Evolutionary conservation across 2,888 invertebrate species (phyloP).

Genomic region (Rhagonycha fulva): DNA sequence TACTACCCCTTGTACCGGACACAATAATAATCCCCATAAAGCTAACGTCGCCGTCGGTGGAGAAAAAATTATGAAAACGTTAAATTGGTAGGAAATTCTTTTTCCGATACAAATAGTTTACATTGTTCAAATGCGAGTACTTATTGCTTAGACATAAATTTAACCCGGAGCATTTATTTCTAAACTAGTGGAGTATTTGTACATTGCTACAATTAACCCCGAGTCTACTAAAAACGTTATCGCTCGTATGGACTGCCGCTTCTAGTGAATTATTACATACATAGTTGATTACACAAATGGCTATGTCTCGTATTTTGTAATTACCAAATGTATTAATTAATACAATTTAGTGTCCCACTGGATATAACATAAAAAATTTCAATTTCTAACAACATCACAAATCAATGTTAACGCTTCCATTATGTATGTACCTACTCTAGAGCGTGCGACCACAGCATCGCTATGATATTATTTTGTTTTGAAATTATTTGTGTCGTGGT

Average conservation of each 20-base stretch:
- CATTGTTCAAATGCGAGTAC: slow-evolving; percentile 1
- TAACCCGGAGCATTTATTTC: slow-evolving; percentile 11
- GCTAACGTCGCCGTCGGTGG: not conserved
- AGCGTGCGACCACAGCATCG: not conserved
- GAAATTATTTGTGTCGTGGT: too few species aligned
- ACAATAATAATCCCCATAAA: not conserved
- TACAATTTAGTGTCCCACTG: slow-evolving; percentile 29
- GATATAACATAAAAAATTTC: slow-evolving; percentile 2
- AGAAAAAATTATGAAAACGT: not conserved
- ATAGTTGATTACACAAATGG: slow-evolving; percentile 43
- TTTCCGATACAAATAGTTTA: not conserved
- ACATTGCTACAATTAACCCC: slow-evolving; percentile 41
- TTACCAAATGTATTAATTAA: slow-evolving; percentile 44
- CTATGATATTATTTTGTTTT: not conserved
- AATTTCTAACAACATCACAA: not conserved
- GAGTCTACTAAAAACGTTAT: slow-evolving; percentile 44
- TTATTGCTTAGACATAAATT: slow-evolving; percentile 2
- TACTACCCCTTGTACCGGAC: not conserved
- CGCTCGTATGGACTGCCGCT: slow-evolving; percentile 39
- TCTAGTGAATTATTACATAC: slow-evolving; percentile 41
- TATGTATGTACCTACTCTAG: not conserved
- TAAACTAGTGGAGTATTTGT: slow-evolving; percentile 24
- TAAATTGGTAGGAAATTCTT: not conserved
- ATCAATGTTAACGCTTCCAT: not conserved
- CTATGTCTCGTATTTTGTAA: slow-evolving; percentile 40